Base-by-base conservation (phyloP, 2,888 invertebrate genomes). In the Amphipyra tragopoginis region DNA sequence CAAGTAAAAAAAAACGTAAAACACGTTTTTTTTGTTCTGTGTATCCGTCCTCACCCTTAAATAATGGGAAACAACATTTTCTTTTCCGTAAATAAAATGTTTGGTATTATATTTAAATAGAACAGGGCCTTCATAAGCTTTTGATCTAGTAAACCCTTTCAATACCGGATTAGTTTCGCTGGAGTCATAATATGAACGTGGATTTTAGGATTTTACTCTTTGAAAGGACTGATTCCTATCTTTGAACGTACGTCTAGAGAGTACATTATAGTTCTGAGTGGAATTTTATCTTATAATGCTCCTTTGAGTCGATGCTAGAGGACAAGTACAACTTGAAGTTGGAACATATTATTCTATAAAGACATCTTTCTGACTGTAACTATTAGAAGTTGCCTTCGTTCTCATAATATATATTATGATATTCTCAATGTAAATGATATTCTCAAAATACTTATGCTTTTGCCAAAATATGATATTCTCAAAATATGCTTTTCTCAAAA, bases 171-270 rank as follows among this genome's bases (percentile, higher is more conserved):
- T 60, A 65, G 56, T 50, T 59, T 55, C 42, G 21, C 54, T 62
- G 13, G 44, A 64, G 39, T 10, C 11, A 34, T 38, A 44, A 26
- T 51, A 48, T 51, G 40, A 53, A 72, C 53, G 52, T 62, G 45
- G 39, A 59, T 64, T 64, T 73, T 49, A 55, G 73, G 51, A 49
- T 72, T 49, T 39, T 1, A 11, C 42, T 36, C 33, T 33, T 14
- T 48, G 38, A 58, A 76, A 61, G 43, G 40, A 7, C 39, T 61
- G 72, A 64, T 60, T 57, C 50, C 21, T 65, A 57, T 75, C 60
- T 65, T 42, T 26, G 33, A 51, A 15, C 44, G 40, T 29, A 49
- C 14, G 42, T 14, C 48, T 51, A 33, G 29, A 64, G 21, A 40
- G 55, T 5, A 52, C 11, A 52, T 36, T 38, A 51, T 34, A 21